Percentiles rank a stretch among this genome's conserved stretches.
Evolutionary conservation across 2,888 invertebrate genomes (phyloP).

Genomic region (Brachypalpus laphriformis): DNA sequence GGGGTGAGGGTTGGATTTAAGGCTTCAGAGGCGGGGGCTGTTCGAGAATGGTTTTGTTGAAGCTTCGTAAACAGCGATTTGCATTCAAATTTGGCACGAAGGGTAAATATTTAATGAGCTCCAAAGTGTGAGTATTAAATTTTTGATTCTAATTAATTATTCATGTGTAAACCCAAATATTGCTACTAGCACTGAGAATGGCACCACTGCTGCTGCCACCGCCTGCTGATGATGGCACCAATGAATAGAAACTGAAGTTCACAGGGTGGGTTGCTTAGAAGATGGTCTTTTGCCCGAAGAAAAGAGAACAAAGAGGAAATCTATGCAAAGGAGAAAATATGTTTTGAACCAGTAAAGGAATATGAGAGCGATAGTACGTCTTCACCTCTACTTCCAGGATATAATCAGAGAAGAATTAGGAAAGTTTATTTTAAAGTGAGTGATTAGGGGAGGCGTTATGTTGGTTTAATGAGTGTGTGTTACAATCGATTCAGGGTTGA

Average conservation of each 20-base stretch:
- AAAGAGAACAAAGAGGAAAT: constrained; percentile 28
- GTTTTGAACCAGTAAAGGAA: constrained; percentile 35
- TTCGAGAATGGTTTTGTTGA: constrained; percentile 70
- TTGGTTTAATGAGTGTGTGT: background rate
- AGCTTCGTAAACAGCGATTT: constrained; percentile 80
- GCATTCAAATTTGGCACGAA: constrained; percentile 82
- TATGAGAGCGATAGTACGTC: constrained; percentile 16
- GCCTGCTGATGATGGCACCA: constrained; percentile 66
- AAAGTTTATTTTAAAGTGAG: constrained; percentile 43
- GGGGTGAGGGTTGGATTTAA: constrained; percentile 34
- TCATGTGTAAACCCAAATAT: constrained; percentile 80
- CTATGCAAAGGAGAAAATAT: constrained; percentile 50
- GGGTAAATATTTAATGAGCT: constrained; percentile 81
- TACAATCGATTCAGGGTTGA: background rate
- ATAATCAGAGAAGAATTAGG: constrained; percentile 53
- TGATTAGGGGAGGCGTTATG: background rate
- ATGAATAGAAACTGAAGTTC: constrained; percentile 60
- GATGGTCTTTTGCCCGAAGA: constrained; percentile 45
- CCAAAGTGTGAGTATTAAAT: constrained; percentile 82
- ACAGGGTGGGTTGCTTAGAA: constrained; percentile 38
- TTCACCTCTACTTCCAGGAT: constrained; percentile 22
- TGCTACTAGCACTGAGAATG: constrained; percentile 71
- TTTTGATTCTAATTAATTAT: constrained; percentile 82
- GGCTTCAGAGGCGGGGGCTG: constrained; percentile 34
- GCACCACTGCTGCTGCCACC: constrained; percentile 53